These are phyloP conservation scores for Rhagonycha fulva DNA, from an alignment of 2,888 invertebrate genomes.

Conservation along the genomic window DNA sequence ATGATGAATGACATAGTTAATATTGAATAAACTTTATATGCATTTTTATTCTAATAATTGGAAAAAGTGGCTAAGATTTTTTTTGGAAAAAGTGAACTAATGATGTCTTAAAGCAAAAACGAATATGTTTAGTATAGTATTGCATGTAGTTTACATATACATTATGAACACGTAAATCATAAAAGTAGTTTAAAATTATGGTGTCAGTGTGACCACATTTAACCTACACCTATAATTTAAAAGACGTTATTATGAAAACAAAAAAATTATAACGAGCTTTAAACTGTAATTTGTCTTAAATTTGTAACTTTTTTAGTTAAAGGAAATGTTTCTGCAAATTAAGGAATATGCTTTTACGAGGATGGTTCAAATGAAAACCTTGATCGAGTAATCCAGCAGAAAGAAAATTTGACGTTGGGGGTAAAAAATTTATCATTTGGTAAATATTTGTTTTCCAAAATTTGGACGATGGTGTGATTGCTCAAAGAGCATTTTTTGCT, in stretches of 20 bases:
- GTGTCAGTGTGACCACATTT: not conserved
- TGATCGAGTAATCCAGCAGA: too few relatives aligned
- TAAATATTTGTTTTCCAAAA: too few relatives aligned
- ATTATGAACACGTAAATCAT: not conserved
- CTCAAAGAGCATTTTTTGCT: too few relatives aligned
- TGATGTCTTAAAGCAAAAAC: not conserved
- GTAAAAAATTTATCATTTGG: too few relatives aligned
- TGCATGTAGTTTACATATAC: not conserved
- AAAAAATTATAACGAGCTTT: not conserved
- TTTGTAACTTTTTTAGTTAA: not conserved
- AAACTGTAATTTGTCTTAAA: not conserved
- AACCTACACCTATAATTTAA: not conserved
- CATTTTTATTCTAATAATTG: too few relatives aligned
- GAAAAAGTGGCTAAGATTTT: not conserved
- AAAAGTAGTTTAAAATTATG: not conserved
- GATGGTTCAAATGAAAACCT: too few relatives aligned
- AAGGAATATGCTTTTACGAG: not conserved
- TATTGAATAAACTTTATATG: too few relatives aligned
- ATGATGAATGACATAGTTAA: too few relatives aligned
- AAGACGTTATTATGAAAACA: not conserved
- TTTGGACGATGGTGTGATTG: too few relatives aligned
- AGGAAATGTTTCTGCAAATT: not conserved
- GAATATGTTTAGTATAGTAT: not conserved
- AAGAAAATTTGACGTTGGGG: too few relatives aligned
- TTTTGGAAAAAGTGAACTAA: not conserved